Base-by-base conservation (phyloP, 2,797 vertebrate species). In the Falco peregrinus region DNA sequence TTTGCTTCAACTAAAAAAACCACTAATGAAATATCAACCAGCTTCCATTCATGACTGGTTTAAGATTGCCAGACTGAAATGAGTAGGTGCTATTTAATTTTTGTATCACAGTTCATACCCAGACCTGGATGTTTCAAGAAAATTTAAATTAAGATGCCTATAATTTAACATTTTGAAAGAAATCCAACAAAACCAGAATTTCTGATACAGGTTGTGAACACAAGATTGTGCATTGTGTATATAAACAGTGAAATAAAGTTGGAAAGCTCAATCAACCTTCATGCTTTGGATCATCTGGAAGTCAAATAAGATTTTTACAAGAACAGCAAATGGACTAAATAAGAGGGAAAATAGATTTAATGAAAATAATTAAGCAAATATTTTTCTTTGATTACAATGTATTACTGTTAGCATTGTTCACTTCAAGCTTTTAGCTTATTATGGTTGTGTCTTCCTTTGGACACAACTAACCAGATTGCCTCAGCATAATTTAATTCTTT, bases 401-500 rank as follows among this genome's bases (percentile, higher is more conserved):
- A 53, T 57, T 78, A 13, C 17, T 57, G 15, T 65, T 91, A 95
- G 37, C 29, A 20, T 24, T 51, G 29, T 57, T 93, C 41, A 17
- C 31, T 22, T 83, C 67, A 79, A 84, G 13, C 20, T 85, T 65
- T 91, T 84, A 89, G 33, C 18, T 90, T 33, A 24, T 54, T 89
- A 29, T 11, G 80, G 5, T 67, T 74, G 39, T 63, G 51, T 71
- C 73, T 87, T 90, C 63, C 67, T 96, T 88, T 84, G 63, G 53
- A 85, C 51, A 53, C 69, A 90, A 86, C 73, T 82, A 91, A 95
- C 94, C 81, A 90, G 93, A 93, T 88, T 91, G 63, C 33, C 63
- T 91, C 83, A 67, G 82, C 84, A 91, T 91, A 96, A 92, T 91
- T 91, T 92, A 93, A 94, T 95, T 95, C 53, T 97, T 93, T 84